Base-by-base conservation (phyloP, 2,797 vertebrate genomes). In the Eremophila alpestris region DNA sequence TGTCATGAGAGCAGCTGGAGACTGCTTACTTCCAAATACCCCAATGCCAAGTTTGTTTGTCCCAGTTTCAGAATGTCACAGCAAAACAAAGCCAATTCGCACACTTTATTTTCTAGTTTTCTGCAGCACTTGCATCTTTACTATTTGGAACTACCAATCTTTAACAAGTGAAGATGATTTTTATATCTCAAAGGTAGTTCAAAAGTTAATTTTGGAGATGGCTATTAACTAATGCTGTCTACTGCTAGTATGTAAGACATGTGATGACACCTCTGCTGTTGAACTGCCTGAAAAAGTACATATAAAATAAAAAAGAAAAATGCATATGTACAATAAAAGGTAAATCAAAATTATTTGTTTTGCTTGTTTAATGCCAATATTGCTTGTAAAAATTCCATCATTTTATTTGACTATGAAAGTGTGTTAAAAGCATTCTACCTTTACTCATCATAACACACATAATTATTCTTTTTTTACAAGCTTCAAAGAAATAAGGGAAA, bases 1-100 rank as follows among this genome's bases (percentile, higher is more conserved):
- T 1, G 15, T 86, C 93, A 70, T 78, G 70, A 95, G 94, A 94
- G 83, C 89, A 96, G 87, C 51, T 90, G 83, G 70, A 59, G 41
- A 75, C 52, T 60, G 48, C 56, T 88, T 68, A 69, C 51, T 93
- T 96, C 76, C 94, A 94, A 95, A 89, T 23, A 26, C n/a, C 34
- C 26, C 22, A 18, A 30, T 80, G 85, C 93, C 95, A 97, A 94
- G 68, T 36, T 83, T 64, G 76, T 80, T 94, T 94, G 88, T 83
- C 87, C 94, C 77, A 91, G 63, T 97, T 96, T 95, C 78, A 90
- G 75, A 65, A 90, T 84, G 63, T 38, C 81, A 89, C 45, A 83
- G 76, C 26, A 91, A 95, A 91, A 93, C 41, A 79, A 94, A 89
- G 60, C 51, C 0, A 2, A 38, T 7, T 6, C 0, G 0, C 46